These are phyloP conservation scores for Theocolax elegans DNA, from an alignment of 1,140 invertebrate genomes.

Conservation along the genomic window DNA sequence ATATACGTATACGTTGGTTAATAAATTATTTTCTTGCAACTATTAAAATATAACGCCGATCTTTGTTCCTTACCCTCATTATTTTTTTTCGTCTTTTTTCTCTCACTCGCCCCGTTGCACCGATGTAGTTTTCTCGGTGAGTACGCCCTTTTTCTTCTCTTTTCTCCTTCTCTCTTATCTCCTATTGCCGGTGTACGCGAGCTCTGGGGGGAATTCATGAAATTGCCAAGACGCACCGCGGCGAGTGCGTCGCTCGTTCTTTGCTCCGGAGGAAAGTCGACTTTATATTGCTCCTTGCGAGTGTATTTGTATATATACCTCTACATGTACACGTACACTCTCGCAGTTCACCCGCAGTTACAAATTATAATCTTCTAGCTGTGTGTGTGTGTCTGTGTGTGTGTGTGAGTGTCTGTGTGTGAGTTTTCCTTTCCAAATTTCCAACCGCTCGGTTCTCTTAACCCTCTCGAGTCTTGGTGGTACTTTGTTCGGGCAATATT, in stretches of 20 bases:
- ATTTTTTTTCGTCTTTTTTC: not conserved
- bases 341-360: not conserved
- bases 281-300: conserved; percentile 3
- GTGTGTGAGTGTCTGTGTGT: no score
- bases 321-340: not conserved
- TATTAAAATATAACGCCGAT: conserved; percentile 17
- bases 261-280: not conserved
- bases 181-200: no score
- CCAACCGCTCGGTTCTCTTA: no score
- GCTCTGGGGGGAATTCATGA: conserved; percentile 33
- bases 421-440: no score
- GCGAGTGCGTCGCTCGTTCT: not conserved
- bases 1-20: no score
- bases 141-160: not conserved
- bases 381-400: no score
- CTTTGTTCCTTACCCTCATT: not conserved
- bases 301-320: not conserved
- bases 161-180: not conserved
- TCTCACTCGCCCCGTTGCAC: not conserved
- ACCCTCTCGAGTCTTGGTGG: no score
- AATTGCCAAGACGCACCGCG: conserved; percentile 27
- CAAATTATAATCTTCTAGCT: not conserved
- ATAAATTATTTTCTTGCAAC: conserved; percentile 32
- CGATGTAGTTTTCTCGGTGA: not conserved
- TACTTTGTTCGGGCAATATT: no score